phyloP scores from a whole-genome alignment of 2,113 vertebrate species.

The Anarhynchus alexandrinus region DNA sequence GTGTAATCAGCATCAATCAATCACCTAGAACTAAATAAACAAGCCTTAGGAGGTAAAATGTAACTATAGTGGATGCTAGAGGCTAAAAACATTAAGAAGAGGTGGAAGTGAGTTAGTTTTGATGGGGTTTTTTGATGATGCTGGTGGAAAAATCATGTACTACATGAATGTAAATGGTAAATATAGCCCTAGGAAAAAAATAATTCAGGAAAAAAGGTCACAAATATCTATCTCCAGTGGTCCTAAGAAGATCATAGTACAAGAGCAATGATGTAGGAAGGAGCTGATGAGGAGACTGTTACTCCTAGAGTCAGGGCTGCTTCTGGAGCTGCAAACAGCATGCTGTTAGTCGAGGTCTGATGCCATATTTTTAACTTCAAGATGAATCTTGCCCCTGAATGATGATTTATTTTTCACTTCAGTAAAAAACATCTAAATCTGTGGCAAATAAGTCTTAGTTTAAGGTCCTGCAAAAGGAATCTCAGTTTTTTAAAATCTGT shows the following conservation, averaged over 20 bases:
- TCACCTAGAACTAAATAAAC: background rate
- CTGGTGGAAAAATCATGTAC: background rate
- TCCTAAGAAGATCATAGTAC: background rate
- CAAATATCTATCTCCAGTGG: background rate
- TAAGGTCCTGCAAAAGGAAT: background rate
- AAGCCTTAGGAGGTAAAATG: background rate
- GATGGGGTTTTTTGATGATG: background rate
- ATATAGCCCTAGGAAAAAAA: background rate
- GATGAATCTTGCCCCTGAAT: background rate
- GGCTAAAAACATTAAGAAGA: background rate
- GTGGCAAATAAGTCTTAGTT: background rate
- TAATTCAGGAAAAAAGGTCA: background rate
- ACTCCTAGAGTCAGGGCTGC: background rate
- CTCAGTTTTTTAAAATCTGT: background rate
- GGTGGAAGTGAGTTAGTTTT: background rate
- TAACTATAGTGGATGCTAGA: background rate
- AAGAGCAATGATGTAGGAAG: background rate
- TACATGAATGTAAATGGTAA: background rate
- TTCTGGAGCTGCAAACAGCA: background rate
- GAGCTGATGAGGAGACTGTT: background rate
- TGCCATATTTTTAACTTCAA: background rate
- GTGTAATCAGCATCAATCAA: background rate
- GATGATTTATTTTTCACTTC: background rate
- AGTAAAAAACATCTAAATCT: background rate
- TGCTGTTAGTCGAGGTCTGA: background rate